phyloP scores from a whole-genome alignment of 2,113 vertebrate species.

The Platycercus adscitus region DNA sequence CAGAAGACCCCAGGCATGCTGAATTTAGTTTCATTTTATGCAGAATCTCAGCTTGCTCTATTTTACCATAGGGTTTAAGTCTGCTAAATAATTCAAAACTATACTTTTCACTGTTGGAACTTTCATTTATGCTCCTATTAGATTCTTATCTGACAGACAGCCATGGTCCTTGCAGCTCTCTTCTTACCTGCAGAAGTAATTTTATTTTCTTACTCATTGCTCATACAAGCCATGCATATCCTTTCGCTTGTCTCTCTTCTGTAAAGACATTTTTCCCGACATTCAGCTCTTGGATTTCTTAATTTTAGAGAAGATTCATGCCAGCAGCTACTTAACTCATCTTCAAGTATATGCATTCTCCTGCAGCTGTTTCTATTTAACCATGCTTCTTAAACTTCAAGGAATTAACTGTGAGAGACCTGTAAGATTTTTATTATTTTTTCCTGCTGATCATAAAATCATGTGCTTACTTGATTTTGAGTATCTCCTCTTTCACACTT shows the following conservation, averaged over 20 bases:
- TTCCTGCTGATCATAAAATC: background rate
- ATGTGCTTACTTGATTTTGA: background rate
- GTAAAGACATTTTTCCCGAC: background rate
- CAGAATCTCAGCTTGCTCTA: background rate
- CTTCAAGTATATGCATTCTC: background rate
- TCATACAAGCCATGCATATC: background rate
- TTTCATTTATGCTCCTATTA: conserved; percentile 13
- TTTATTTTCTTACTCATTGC: conserved; percentile 16
- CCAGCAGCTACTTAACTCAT: background rate
- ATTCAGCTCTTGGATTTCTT: background rate
- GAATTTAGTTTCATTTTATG: conserved; percentile 1
- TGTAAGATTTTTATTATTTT: background rate
- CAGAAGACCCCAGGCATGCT: background rate
- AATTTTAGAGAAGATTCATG: background rate
- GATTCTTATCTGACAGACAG: conserved; percentile 18
- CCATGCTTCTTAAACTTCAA: background rate
- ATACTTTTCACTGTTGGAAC: conserved; percentile 11
- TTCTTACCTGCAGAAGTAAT: conserved; percentile 36
- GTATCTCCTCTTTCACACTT: background rate
- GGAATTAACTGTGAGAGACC: background rate
- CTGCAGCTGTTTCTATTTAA: conserved; percentile 6
- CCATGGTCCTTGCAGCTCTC: conserved; percentile 11
- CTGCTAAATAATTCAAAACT: conserved; percentile 53
- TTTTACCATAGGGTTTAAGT: background rate
- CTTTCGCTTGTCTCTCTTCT: background rate